Base-by-base conservation (phyloP, 1,140 invertebrate genomes). In the Aphelenchoides fujianensis region DNA sequence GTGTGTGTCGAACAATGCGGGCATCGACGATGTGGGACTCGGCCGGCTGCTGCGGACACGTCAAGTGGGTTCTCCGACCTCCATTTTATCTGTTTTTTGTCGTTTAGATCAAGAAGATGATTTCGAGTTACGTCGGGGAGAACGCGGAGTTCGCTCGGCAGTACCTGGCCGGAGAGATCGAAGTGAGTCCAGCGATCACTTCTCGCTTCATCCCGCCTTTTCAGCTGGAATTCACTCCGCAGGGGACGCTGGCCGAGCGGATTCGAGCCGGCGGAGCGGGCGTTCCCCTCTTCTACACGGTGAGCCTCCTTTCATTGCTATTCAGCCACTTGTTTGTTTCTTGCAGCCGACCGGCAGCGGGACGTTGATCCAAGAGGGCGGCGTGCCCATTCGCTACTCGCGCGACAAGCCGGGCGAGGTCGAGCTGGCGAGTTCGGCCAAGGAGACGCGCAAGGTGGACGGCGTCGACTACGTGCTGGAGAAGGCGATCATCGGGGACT, bases 111-210 rank as follows among this genome's bases (percentile, higher is more conserved):
- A 91, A 92, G 82, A 88, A 93, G 77, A 93, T 97, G 89, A 94
- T 98, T 79, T 89, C 93, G 19, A 97, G 95, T 0, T 99, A 98
- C 88, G 94, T 99, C 61, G 97, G 97, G 28, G 96, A 98, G 87
- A 99, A 98, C 89, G 91, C 90, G 9, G 94, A 97, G 87, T 95
- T 98, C 86, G 95, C 96, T 83, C 89, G 91, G 71, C 95, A 98
- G 85, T 98, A 92, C 87, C 86, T 98, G 34, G 87, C 80, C 76
- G 95, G 95, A 32, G 91, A 97, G 85, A 85, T 98, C 57, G 94
- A 96, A 87, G 90, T 48, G 12, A 23, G 41, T 48, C 23, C 72
- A 3, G 7, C 12, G 32, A 12, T 71, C n/a, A 66, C 63, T 37
- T 27, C 30, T 37, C 63, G 27, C 55, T 9, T 66, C n/a, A 16